phyloP scores from a whole-genome alignment of 2,888 invertebrate genomes.

The Spodoptera exigua region DNA sequence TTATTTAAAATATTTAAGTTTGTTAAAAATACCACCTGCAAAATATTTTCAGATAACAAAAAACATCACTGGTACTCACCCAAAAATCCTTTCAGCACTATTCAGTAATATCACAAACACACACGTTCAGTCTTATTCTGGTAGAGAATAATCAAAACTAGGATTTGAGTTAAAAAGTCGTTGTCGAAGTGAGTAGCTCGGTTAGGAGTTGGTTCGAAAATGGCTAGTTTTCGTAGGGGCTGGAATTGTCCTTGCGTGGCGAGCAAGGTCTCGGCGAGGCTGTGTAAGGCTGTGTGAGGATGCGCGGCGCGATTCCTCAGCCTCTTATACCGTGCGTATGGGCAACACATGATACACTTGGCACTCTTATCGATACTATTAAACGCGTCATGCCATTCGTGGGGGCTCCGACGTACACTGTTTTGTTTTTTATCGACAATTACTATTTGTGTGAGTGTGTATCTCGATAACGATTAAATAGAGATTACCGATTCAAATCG shows the following conservation, averaged over 20 bases:
- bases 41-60: background rate
- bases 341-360: slow-evolving; percentile 61
- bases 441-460: slow-evolving; percentile 39
- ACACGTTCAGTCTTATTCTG: slow-evolving; percentile 47
- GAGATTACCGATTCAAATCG: slow-evolving; percentile 56
- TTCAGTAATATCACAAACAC: slow-evolving; percentile 50
- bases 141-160: slow-evolving; percentile 38
- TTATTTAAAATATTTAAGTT: too few relatives aligned
- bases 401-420: slow-evolving; percentile 58
- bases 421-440: slow-evolving; percentile 52
- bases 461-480: slow-evolving; percentile 53
- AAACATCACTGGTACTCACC: slow-evolving; percentile 53
- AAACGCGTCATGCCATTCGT: slow-evolving; percentile 59
- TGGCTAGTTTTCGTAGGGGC: slow-evolving; percentile 84
- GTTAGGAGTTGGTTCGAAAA: slow-evolving; percentile 79
- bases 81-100: slow-evolving; percentile 52
- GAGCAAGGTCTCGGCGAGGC: slow-evolving; percentile 84
- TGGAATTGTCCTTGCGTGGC: slow-evolving; percentile 84
- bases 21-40: too few relatives aligned
- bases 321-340: slow-evolving; percentile 79
- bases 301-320: slow-evolving; percentile 77
- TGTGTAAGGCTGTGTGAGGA: slow-evolving; percentile 72
- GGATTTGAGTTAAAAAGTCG: slow-evolving; percentile 45
- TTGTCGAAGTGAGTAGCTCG: slow-evolving; percentile 74
- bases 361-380: slow-evolving; percentile 69